phyloP scores from a whole-genome alignment of 2,888 invertebrate genomes.

The Ashinkailepas kermadecensis region DNA sequence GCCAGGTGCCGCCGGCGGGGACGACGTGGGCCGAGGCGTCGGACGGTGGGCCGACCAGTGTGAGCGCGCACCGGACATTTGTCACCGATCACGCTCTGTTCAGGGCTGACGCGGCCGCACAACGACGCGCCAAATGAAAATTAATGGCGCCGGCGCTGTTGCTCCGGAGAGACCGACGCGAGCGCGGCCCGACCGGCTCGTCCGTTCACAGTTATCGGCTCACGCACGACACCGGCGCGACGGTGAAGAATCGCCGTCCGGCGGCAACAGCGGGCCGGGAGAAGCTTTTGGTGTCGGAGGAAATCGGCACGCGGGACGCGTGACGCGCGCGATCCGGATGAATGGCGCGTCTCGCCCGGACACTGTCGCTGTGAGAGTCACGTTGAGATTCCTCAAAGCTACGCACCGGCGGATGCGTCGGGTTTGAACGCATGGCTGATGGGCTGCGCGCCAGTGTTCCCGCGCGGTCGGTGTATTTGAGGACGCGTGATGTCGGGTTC shows the following conservation, averaged over 20 bases:
- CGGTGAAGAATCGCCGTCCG: neutral
- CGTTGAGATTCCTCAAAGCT: no score
- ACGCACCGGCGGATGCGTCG: no score
- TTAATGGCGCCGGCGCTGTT: slow-evolving; percentile 2
- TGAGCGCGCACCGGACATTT: neutral
- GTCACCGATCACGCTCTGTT: neutral
- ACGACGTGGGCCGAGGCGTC: no score
- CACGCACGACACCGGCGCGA: neutral
- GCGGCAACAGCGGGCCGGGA: neutral
- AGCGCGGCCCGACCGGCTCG: neutral
- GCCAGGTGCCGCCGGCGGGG: no score
- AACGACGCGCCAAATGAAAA: slow-evolving; percentile 11
- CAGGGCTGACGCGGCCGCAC: neutral
- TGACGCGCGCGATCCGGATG: neutral
- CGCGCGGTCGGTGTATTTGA: no score
- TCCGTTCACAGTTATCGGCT: neutral
- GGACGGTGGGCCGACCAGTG: no score
- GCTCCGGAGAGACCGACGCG: neutral
- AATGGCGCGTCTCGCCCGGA: neutral
- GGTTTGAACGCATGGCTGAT: no score
- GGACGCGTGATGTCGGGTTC: no score
- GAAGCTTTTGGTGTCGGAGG: neutral
- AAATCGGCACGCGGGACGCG: neutral
- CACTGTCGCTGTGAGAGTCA: no score
- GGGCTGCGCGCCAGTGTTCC: no score